These are phyloP conservation scores for Danio aesculapii DNA, from an alignment of 2,797 vertebrate species.

Conservation along the genomic window DNA sequence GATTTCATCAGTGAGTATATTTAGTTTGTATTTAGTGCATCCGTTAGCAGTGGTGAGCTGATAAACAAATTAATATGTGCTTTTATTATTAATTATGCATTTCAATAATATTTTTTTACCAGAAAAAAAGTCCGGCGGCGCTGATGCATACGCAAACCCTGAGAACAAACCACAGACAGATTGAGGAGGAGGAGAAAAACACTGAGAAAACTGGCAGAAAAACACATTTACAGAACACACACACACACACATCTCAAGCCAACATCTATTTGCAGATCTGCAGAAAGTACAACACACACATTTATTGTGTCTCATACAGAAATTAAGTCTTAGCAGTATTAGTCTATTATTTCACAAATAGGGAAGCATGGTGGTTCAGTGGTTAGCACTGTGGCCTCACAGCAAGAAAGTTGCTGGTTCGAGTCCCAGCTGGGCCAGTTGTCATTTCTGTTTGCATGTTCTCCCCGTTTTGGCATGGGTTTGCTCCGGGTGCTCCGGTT, in stretches of 20 bases:
- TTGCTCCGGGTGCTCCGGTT: no score
- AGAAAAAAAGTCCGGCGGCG: conserved; percentile 76
- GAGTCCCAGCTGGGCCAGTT: no score
- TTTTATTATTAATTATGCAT: conserved; percentile 3
- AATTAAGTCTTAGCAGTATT: background rate
- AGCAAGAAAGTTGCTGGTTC: no score
- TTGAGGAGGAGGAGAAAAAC: background rate
- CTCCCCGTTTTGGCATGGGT: no score
- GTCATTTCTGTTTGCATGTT: no score
- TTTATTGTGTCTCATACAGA: background rate
- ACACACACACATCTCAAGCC: conserved; percentile 8
- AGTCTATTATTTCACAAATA: background rate
- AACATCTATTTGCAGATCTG: background rate
- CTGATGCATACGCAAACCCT: conserved; percentile 77
- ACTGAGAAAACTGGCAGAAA: conserved; percentile 7
- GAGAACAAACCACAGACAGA: conserved; percentile 70
- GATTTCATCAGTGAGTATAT: conserved; percentile 21
- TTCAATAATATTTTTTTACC: conserved; percentile 71
- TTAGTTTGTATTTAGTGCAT: background rate
- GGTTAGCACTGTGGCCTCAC: no score
- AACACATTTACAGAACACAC: background rate
- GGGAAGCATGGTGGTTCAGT: no score
- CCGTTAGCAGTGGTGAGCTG: conserved; percentile 26
- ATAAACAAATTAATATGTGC: background rate
- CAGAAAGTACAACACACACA: background rate